phyloP scores from a whole-genome alignment of 2,888 invertebrate species.

The Drosophila anomalipes region DNA sequence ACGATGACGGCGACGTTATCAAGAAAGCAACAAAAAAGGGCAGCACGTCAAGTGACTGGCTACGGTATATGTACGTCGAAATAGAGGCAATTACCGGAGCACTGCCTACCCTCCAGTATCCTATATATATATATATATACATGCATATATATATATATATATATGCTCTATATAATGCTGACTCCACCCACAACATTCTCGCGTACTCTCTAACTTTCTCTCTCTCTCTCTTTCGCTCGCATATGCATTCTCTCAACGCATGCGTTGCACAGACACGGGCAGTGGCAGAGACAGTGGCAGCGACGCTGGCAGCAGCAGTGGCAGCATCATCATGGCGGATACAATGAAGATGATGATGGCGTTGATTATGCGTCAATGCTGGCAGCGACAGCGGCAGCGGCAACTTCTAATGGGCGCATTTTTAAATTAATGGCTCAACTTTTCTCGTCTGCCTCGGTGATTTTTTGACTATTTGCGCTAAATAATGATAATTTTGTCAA shows the following conservation, averaged over 20 bases:
- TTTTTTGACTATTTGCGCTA: slow-evolving; percentile 65
- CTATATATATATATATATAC: slow-evolving; percentile 19
- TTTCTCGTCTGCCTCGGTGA: slow-evolving; percentile 52
- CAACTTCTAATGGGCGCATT: slow-evolving; percentile 70
- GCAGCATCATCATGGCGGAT: slow-evolving; percentile 38
- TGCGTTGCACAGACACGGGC: slow-evolving; percentile 39
- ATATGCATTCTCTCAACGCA: slow-evolving; percentile 49
- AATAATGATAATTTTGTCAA: slow-evolving; percentile 66
- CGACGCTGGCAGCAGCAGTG: slow-evolving; percentile 7
- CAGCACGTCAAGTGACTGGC: slow-evolving; percentile 63
- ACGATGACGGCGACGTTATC: slow-evolving; percentile 20
- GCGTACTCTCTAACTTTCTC: slow-evolving; percentile 8
- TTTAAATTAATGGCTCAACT: slow-evolving; percentile 76
- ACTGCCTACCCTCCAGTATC: slow-evolving; percentile 43
- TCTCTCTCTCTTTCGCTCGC: slow-evolving; percentile 22
- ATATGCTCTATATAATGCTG: slow-evolving; percentile 23
- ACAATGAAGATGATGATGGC: slow-evolving; percentile 47
- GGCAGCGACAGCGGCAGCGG: slow-evolving; percentile 26
- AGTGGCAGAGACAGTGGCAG: background rate
- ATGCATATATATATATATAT: slow-evolving; percentile 12
- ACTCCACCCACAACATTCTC: slow-evolving; percentile 55
- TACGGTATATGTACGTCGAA: slow-evolving; percentile 64
- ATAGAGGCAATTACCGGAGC: slow-evolving; percentile 77
- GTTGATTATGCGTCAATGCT: slow-evolving; percentile 50
- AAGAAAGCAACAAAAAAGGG: slow-evolving; percentile 54